phyloP scores from a whole-genome alignment of 2,888 invertebrate genomes.

The Amiota communis region DNA sequence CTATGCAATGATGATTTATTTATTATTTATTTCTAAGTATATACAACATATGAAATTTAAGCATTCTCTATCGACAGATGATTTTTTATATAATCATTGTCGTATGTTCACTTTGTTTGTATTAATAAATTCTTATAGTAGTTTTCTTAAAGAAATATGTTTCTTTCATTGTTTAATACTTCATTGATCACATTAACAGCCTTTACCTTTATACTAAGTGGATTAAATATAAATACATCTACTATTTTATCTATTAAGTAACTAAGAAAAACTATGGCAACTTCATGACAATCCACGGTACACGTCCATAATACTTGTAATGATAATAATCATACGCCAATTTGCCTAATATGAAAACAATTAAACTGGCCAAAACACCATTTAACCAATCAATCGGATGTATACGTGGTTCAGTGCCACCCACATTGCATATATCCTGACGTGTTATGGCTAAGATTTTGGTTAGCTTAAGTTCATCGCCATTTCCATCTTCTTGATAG shows the following conservation, averaged over 20 bases:
- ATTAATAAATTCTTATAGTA: too few species aligned
- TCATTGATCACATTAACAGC: too few species aligned
- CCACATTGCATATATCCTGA: constrained; percentile 80
- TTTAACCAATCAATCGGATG: constrained; percentile 84
- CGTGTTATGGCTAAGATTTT: constrained; percentile 81
- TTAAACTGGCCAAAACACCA: constrained; percentile 79
- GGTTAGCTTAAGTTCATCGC: constrained; percentile 63
- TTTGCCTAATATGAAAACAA: constrained; percentile 82
- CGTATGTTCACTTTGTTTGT: too few species aligned
- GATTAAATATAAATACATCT: background rate
- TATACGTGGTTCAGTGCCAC: constrained; percentile 75
- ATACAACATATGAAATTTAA: too few species aligned
- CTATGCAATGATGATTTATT: too few species aligned
- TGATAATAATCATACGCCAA: constrained; percentile 87
- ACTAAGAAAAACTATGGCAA: constrained; percentile 76
- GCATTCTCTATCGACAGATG: too few species aligned
- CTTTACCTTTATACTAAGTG: too few species aligned
- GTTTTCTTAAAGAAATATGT: too few species aligned
- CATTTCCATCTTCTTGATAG: constrained; percentile 69
- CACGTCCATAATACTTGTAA: constrained; percentile 84
- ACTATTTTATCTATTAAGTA: background rate
- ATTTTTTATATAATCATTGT: too few species aligned
- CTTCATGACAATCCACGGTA: constrained; percentile 89
- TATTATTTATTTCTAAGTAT: too few species aligned
- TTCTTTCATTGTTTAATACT: too few species aligned